These are phyloP conservation scores for Drosophila antonietae DNA, from an alignment of 2,888 invertebrate species.

Conservation along the genomic window DNA sequence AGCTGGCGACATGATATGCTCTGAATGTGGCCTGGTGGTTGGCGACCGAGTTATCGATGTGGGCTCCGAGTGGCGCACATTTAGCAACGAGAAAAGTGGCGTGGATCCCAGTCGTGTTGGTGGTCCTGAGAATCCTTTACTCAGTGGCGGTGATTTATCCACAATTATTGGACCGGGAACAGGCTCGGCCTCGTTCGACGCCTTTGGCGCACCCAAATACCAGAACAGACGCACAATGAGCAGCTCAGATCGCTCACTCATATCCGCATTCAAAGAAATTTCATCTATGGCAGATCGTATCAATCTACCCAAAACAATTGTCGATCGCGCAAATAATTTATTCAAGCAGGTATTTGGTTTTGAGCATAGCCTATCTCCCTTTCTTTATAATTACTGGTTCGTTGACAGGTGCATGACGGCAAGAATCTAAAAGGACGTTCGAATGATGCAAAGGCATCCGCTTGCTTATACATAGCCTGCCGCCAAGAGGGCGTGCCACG, in stretches of 20 bases:
- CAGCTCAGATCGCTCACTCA: conserved; percentile 96
- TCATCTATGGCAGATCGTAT: conserved; percentile 99
- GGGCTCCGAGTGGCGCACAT: conserved; percentile 99
- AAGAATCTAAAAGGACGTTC: conserved; percentile 97
- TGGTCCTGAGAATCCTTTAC: conserved; percentile 98
- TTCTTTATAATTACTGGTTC: neutral
- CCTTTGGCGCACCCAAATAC: conserved; percentile 92
- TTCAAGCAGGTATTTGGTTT: conserved; percentile 93
- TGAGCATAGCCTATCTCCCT: neutral
- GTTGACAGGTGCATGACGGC: conserved; percentile 92
- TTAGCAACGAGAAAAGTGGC: conserved; percentile 98
- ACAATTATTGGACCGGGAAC: conserved; percentile 95
- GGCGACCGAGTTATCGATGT: conserved; percentile 99
- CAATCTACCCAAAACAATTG: conserved; percentile 97
- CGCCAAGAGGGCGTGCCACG: conserved; percentile 99
- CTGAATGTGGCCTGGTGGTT: conserved; percentile 99
- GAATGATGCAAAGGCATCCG: conserved; percentile 99
- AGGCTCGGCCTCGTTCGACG: conserved; percentile 94
- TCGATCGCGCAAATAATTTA: conserved; percentile 97
- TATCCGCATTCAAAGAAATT: conserved; percentile 98
- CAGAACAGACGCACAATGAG: conserved; percentile 93
- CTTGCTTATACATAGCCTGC: conserved; percentile 99
- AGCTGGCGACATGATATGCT: conserved; percentile 98
- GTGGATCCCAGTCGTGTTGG: conserved; percentile 99
- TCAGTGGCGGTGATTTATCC: conserved; percentile 97